Evolutionary conservation across 37 sponge, comb jelly and placozoan species (phyloP).

Genomic region (Geodia barretti): DNA sequence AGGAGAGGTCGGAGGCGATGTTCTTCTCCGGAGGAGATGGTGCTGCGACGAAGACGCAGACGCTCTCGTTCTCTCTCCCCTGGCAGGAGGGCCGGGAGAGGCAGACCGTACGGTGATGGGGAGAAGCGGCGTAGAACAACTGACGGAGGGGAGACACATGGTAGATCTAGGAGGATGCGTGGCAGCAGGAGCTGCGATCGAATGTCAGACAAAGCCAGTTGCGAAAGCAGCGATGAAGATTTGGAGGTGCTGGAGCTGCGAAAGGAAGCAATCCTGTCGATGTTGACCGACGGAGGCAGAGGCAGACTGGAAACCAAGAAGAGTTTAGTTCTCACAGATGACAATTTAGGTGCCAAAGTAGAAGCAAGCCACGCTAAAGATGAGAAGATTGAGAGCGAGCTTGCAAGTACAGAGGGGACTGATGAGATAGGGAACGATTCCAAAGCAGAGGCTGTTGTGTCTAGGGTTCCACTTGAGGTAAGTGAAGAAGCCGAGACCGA

Average conservation of each 20-base stretch:
- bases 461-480: too few species aligned
- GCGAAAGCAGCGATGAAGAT: constrained; percentile 34
- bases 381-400: too few species aligned
- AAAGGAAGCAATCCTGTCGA: constrained; percentile 46
- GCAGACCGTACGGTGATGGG: not conserved
- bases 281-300: constrained; percentile 6
- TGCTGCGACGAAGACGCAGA: too few species aligned
- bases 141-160: too few species aligned
- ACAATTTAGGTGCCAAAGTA: too few species aligned
- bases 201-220: not conserved
- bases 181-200: not conserved
- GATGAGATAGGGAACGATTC: too few species aligned
- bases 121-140: not conserved
- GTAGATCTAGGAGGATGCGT: not conserved
- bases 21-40: not conserved
- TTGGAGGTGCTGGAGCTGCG: constrained; percentile 44
- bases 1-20: not conserved
- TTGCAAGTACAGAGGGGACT: too few species aligned
- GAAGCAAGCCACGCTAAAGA: too few species aligned
- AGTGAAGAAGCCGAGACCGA: too few species aligned
- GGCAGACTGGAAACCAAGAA: too few species aligned
- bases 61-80: constrained; percentile 4
- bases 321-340: too few species aligned
- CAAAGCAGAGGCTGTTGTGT: too few species aligned
- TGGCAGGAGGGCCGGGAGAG: not conserved